These are phyloP conservation scores for Schlechtendalia chinensis DNA, from an alignment of 1,140 invertebrate genomes.

Conservation along the genomic window DNA sequence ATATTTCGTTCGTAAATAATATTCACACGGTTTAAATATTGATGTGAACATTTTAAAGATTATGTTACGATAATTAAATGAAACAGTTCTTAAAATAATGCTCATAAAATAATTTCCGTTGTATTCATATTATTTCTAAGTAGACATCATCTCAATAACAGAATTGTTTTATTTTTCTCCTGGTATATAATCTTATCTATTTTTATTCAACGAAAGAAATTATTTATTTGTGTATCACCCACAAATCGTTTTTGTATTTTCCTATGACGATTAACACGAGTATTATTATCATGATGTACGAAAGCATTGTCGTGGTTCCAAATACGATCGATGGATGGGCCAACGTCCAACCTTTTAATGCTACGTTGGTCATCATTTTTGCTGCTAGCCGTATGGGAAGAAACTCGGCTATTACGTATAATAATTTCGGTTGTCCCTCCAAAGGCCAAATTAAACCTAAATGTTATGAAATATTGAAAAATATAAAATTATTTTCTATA, in stretches of 20 bases:
- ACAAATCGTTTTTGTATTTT: conserved; percentile 19
- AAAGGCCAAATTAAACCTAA: conserved; percentile 36
- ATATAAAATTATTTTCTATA: no score
- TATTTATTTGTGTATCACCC: conserved; percentile 45
- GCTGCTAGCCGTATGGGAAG: conserved; percentile 7
- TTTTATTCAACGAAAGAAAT: background rate
- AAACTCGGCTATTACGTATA: background rate
- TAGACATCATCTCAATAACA: no score
- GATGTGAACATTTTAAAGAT: no score
- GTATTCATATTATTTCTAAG: no score
- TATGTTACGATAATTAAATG: no score
- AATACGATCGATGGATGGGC: background rate
- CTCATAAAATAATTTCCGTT: no score
- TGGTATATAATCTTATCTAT: no score
- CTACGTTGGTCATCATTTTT: conserved; percentile 16
- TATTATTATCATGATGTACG: background rate
- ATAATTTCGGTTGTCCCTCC: conserved; percentile 18
- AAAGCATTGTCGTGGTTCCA: background rate
- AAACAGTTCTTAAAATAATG: no score
- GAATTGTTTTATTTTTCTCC: no score
- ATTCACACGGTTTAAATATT: no score
- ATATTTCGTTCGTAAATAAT: no score
- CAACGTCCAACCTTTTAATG: conserved; percentile 27
- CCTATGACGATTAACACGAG: conserved; percentile 1
- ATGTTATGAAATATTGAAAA: no score